Evolutionary conservation across 2,888 invertebrate species (phyloP).

Genomic region (Ctena decussata): DNA sequence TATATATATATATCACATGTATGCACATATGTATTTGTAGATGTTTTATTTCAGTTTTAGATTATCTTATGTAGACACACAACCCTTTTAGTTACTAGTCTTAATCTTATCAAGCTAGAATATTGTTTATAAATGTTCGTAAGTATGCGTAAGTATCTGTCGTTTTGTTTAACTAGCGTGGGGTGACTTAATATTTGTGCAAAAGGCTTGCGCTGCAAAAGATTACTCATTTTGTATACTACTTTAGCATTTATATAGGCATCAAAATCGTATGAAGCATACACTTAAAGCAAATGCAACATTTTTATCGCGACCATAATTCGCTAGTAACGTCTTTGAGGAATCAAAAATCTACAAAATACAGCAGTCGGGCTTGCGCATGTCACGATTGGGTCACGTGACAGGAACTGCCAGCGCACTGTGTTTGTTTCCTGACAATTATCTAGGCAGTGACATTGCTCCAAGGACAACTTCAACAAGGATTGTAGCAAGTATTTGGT

Average conservation of each 20-base stretch:
- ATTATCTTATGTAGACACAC: background rate
- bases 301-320: too few relatives aligned
- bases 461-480: conserved; percentile 90
- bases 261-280: too few relatives aligned
- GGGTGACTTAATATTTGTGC: background rate
- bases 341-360: background rate
- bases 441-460: conserved; percentile 57
- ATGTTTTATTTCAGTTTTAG: background rate
- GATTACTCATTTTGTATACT: too few relatives aligned
- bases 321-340: background rate
- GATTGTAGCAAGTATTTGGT: conserved; percentile 97
- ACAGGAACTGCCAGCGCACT: background rate
- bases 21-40: background rate
- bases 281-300: too few relatives aligned
- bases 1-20: background rate
- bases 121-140: background rate
- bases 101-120: background rate
- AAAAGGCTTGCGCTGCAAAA: background rate
- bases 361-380: background rate
- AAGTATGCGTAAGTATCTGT: background rate
- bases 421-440: conserved; percentile 2
- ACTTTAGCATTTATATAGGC: too few relatives aligned
- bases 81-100: background rate
- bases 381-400: background rate
- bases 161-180: conserved; percentile 8